Evolutionary conservation across 2,113 vertebrate species (phyloP).

Genomic region (Mungos mungo): DNA sequence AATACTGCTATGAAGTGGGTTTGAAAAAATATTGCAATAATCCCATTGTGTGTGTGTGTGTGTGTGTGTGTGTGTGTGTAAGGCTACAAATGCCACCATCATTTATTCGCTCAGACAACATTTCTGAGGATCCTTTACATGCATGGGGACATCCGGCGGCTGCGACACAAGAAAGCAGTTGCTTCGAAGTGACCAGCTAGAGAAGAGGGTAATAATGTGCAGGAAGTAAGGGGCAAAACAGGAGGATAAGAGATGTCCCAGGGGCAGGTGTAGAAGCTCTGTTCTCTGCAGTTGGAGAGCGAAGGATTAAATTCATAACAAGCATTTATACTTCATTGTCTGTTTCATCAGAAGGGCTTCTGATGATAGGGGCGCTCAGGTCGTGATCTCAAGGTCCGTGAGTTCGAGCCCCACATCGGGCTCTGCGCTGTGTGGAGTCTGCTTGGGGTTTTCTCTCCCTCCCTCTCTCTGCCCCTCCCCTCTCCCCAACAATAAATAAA

Average conservation of each 20-base stretch:
- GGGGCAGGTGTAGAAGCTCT: not conserved
- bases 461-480: too few relatives aligned
- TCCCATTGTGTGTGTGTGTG: not conserved
- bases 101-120: not conserved
- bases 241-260: not conserved
- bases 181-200: rapidly evolving
- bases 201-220: not conserved
- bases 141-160: not conserved
- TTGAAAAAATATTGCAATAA: slow-evolving; percentile 26
- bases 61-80: not conserved
- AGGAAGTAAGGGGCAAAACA: not conserved
- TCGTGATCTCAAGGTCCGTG: too few relatives aligned
- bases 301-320: not conserved
- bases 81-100: not conserved
- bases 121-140: rapidly evolving
- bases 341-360: not conserved
- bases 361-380: too few relatives aligned
- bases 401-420: too few relatives aligned
- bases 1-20: not conserved
- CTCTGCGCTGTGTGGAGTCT: too few relatives aligned
- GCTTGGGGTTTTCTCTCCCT: too few relatives aligned
- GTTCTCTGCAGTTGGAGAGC: not conserved
- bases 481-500: too few relatives aligned
- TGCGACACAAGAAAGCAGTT: not conserved
- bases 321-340: not conserved